These are phyloP conservation scores for Tiphia femorata DNA, from an alignment of 2,888 invertebrate genomes.

Conservation along the genomic window DNA sequence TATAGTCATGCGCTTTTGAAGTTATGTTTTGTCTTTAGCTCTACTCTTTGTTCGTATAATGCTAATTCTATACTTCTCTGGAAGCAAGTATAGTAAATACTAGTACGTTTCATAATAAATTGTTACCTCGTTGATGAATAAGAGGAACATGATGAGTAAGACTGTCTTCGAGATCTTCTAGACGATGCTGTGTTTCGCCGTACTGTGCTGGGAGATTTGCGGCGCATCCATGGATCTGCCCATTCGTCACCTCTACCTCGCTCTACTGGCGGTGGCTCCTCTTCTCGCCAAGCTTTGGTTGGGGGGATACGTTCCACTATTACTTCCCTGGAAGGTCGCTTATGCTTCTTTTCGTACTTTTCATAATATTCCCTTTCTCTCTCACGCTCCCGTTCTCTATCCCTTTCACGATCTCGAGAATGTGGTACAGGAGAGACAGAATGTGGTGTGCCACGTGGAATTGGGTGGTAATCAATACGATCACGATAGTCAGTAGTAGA, in stretches of 20 bases:
- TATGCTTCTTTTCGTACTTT: slow-evolving; percentile 67
- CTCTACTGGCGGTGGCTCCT: slow-evolving; percentile 59
- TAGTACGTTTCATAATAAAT: slow-evolving; percentile 1
- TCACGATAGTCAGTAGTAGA: slow-evolving; percentile 64
- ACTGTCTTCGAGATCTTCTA: slow-evolving; percentile 71
- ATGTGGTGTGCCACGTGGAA: slow-evolving; percentile 58
- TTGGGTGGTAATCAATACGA: slow-evolving; percentile 61
- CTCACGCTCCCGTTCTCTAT: slow-evolving; percentile 58
- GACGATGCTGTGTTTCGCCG: slow-evolving; percentile 57
- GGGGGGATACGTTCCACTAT: slow-evolving; percentile 79
- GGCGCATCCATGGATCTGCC: slow-evolving; percentile 95
- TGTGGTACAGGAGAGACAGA: slow-evolving; percentile 66
- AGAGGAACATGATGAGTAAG: slow-evolving; percentile 81
- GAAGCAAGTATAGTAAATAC: no score
- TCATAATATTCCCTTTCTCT: slow-evolving; percentile 65
- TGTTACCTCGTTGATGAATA: slow-evolving; percentile 74
- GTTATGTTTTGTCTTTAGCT: no score
- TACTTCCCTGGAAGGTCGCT: slow-evolving; percentile 79
- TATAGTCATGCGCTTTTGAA: no score
- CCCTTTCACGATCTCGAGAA: slow-evolving; percentile 57
- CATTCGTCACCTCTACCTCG: slow-evolving; percentile 84
- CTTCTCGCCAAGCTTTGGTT: slow-evolving; percentile 65
- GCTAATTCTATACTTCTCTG: no score
- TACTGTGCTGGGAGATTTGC: slow-evolving; percentile 73
- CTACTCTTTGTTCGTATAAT: no score